These are phyloP conservation scores for Ochropacha duplaris DNA, from an alignment of 2,888 invertebrate genomes.

Conservation along the genomic window DNA sequence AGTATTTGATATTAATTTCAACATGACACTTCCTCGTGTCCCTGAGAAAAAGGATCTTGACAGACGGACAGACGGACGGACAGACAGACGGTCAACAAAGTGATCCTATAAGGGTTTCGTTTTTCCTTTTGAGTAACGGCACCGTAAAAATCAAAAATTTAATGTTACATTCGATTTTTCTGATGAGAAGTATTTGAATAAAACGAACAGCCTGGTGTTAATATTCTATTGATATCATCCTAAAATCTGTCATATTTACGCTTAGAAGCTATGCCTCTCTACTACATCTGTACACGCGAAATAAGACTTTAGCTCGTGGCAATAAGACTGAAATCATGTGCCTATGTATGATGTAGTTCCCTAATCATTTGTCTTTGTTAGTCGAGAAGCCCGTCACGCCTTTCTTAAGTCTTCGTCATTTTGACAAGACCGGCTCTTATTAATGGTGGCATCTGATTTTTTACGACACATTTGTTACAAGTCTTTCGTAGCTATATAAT, in stretches of 20 bases:
- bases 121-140: too few relatives aligned
- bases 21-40: too few relatives aligned
- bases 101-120: too few relatives aligned
- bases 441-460: conserved; percentile 37
- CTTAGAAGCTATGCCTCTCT: not conserved
- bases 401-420: conserved; percentile 53
- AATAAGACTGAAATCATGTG: not conserved
- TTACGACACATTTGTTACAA: conserved; percentile 5
- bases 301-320: not conserved
- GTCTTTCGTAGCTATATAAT: not conserved
- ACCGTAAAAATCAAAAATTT: too few relatives aligned
- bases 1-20: too few relatives aligned
- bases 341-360: conserved; percentile 3
- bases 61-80: too few relatives aligned
- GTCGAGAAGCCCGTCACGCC: conserved; percentile 51
- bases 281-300: not conserved
- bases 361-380: conserved; percentile 63
- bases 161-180: too few relatives aligned
- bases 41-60: too few relatives aligned
- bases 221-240: not conserved
- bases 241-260: not conserved
- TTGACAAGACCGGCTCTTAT: conserved; percentile 41
- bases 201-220: not conserved
- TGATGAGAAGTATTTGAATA: too few relatives aligned
- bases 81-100: too few relatives aligned